Percentiles rank a stretch among this genome's conserved stretches.
Conservation (phyloP, 2,113 vertebrate species). For the Scartelaos histophorus region DNA sequence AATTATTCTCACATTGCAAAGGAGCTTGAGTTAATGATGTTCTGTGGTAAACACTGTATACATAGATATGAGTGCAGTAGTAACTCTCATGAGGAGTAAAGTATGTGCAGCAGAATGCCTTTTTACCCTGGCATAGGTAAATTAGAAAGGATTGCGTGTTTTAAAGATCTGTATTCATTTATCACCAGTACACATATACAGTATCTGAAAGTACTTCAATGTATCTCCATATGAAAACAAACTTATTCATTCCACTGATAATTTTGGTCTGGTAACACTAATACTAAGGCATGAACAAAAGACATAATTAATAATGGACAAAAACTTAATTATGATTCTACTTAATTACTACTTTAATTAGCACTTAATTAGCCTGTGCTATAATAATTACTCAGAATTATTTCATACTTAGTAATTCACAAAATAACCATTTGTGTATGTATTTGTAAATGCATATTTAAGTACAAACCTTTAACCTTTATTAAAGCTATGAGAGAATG, state of each 20-base stretch:
- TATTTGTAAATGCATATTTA: too few relatives aligned
- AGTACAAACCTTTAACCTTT: too few relatives aligned
- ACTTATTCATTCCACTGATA: not conserved
- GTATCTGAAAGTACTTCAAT: not conserved
- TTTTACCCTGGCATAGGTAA: slow-evolving; percentile 16
- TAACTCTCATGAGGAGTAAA: slow-evolving; percentile 3
- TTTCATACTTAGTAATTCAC: too few relatives aligned
- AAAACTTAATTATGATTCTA: too few relatives aligned
- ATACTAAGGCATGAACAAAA: too few relatives aligned
- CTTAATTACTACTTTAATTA: too few relatives aligned
- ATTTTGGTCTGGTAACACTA: too few relatives aligned
- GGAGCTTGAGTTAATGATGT: slow-evolving; percentile 18
- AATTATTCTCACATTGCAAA: not conserved
- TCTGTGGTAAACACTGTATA: slow-evolving; percentile 24
- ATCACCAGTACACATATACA: not conserved
- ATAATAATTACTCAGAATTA: too few relatives aligned
- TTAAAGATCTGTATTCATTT: not conserved
- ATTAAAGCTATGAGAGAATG: too few relatives aligned
- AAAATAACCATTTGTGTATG: too few relatives aligned
- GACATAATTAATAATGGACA: too few relatives aligned
- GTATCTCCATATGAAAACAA: not conserved
- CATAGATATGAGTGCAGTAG: slow-evolving; percentile 10
- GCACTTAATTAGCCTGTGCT: too few relatives aligned
- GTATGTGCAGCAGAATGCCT: slow-evolving; percentile 9
- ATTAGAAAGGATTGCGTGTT: slow-evolving; percentile 27